Base-by-base conservation (phyloP, 2,888 invertebrate species). In the Eristalis intricaria region DNA sequence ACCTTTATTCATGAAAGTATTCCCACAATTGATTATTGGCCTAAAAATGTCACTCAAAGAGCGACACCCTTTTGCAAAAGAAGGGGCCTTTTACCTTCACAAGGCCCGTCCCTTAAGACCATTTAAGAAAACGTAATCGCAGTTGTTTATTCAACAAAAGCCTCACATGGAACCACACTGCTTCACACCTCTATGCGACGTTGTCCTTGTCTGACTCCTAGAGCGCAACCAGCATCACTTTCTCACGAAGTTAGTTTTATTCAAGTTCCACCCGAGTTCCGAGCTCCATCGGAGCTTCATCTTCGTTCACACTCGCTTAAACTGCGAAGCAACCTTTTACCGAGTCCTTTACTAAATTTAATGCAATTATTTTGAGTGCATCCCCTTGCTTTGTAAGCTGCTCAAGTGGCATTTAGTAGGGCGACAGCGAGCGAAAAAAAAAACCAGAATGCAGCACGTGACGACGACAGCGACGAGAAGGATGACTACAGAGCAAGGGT, bases 281-380 rank as follows among this genome's bases (percentile, higher is more conserved):
- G 50, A 50, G 50, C 50, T 19, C 19, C 50, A 50, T 50, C 50
- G 43, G 13, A 71, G 43, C 65, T 87, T 32, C 73, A 73, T 76
- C 66, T 84, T 87, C 76, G 64, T 87, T 83, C 79, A 87, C 84
- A 84, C 84, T 87, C 87, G 79, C 79, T 87, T 87, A 87, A 76
- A 71, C 73, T 73, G 71, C 69, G 87, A 76, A 87, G 76, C 79
- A 83, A 87, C 84, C 87, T 87, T 87, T 87, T 87, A 87, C 87
- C 60, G 82, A 82, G 82, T 76, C 82, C 82, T 82, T 82, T 82
- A 66, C 83, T 80, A 87, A 83, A 84, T 84, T 75, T 87, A 84
- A 87, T 87, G 87, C 87, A 87, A 87, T 87, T 87, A 87, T 83
- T 76, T 80, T 80, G 87, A 87, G 87, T 87, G 87, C 87, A 87